Evolutionary conservation across 2,797 vertebrate species (phyloP), one percentile per base, ranked within the genome.

Genomic region (Vireo griseus): DNA sequence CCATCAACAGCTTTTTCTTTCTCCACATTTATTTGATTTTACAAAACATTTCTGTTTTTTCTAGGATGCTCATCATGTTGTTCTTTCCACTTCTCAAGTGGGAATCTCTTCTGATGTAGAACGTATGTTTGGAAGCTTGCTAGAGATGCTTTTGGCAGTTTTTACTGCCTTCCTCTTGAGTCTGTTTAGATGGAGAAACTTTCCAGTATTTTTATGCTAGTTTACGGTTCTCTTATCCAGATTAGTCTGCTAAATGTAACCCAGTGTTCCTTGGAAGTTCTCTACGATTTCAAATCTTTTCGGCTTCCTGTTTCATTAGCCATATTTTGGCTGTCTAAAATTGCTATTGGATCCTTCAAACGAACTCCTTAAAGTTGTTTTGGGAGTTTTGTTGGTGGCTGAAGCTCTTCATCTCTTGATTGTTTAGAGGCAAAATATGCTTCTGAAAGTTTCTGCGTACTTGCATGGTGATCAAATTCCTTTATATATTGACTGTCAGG

Each of bases 41-140:
- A 81, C 39, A 72, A 71, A 97, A 88, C 67, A 78, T 76, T 88
- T 86, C 59, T 80, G 73, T 4, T 62, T 75, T 65, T 90, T 88
- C 74, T 69, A 63, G 80, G 50, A 76, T 82, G 69, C 42, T 72
- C 78, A 45, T 89, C 40, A 35, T 86, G 77, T 92, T 92, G 82
- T n/a, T 87, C 66, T 94, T 63, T 93, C 80, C 66, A 76, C 39
- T 90, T 92, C 82, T 76, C 75, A 94, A 62, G 68, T 82, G 35
- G 86, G 80, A 95, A 94, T 86, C 50, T 95, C 91, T 94, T 86
- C 65, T 96, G 89, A 97, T 96, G 77, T 48, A 55, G 93, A 96
- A 94, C 55, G 45, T 91, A 76, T 96, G 90, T 95, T 97, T 97
- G 92, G 90, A 96, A 73, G 65, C 80, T 78, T 83, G 62, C 77